Base-by-base conservation (phyloP, 2,888 invertebrate genomes). In the Pollenia amentaria region DNA sequence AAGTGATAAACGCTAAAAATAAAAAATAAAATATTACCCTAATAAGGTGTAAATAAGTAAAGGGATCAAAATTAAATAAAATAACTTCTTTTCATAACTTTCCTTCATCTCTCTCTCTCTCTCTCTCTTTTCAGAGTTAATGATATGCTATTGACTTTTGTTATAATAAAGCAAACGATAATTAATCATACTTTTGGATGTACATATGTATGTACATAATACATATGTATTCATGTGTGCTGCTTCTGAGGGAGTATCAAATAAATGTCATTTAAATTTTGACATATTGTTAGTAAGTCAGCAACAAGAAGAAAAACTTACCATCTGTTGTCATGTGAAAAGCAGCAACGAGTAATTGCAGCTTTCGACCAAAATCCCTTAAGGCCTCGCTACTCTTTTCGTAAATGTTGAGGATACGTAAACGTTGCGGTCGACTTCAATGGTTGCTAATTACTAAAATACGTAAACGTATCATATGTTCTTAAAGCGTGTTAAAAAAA, bases 131-230 rank as follows among this genome's bases (percentile, higher is more conserved):
- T 11, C 29, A 65, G 75, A 69, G 44, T 69, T 38, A 76, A 62
- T 76, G 62, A 62, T 60, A 44, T 82, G 76, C 53, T 69, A 76
- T 82, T 82, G 82, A 82, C 67, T 82, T 6, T 82, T 73, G 75
- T 57, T 57, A 57, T 65, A 48, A 42, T 38, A 73, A 44, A 65
- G 3, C 51, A 69, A 18, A 40, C 11, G 14, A 29, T 18, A 51
- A 40, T 51, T 57, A 67, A 46, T 3, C 53, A 16, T 57, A 55
- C 62, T 64, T 40, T 40, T 72, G 21, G n/a, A 21, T 67, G 12
- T 9, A 9, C 21, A n/a, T 55, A 6, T 29, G 46, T 67, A 44
- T 21, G 8, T 73, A 44, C 6, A 21, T 21, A 21, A 3, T 21
- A 21, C 21, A 21, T 21, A 21, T 21, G 6, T 29, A 6, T 29